These are phyloP conservation scores for Clavelina lepadiformis DNA, from an alignment of 23 tunicate genomes.

Conservation along the genomic window DNA sequence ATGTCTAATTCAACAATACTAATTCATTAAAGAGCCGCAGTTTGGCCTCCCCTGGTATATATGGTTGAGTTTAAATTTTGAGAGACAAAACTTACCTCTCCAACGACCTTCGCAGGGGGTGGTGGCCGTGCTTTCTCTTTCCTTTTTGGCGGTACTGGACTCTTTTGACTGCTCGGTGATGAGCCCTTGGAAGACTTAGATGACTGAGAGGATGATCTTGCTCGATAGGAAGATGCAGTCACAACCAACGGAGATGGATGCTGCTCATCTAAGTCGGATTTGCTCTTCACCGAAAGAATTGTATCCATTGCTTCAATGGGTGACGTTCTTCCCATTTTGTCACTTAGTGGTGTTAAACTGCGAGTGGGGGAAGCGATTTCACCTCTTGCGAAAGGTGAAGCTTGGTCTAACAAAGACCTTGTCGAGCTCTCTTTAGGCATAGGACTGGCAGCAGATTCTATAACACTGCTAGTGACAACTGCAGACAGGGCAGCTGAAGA, in stretches of 20 bases:
- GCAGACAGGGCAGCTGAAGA: too few species aligned
- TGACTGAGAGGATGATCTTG: slow-evolving; percentile 8
- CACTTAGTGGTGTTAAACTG: slow-evolving; percentile 30
- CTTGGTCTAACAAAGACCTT: too few species aligned
- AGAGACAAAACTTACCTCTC: too few species aligned
- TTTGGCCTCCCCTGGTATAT: too few species aligned
- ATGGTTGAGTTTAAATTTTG: too few species aligned
- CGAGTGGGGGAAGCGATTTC: slow-evolving; percentile 25
- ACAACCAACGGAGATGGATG: background rate
- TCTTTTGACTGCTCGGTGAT: slow-evolving; percentile 5
- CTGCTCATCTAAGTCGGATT: slow-evolving; percentile 14
- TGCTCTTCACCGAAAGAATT: slow-evolving; percentile 9
- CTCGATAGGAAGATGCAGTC: background rate
- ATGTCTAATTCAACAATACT: too few species aligned
- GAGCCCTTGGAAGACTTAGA: slow-evolving; percentile 4
- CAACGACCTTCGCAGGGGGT: background rate
- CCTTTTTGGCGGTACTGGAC: slow-evolving; percentile 8
- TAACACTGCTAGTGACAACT: too few species aligned
- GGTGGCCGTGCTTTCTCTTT: slow-evolving; percentile 22
- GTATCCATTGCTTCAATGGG: slow-evolving; percentile 26
- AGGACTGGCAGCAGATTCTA: too few species aligned
- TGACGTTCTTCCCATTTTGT: slow-evolving; percentile 8
- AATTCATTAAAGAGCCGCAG: too few species aligned
- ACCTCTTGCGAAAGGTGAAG: too few species aligned
- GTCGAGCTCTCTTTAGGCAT: too few species aligned